Evolutionary conservation across 2,797 vertebrate genomes (phyloP), one percentile per base, ranked within the genome.

Genomic region (Acanthurus tractus): DNA sequence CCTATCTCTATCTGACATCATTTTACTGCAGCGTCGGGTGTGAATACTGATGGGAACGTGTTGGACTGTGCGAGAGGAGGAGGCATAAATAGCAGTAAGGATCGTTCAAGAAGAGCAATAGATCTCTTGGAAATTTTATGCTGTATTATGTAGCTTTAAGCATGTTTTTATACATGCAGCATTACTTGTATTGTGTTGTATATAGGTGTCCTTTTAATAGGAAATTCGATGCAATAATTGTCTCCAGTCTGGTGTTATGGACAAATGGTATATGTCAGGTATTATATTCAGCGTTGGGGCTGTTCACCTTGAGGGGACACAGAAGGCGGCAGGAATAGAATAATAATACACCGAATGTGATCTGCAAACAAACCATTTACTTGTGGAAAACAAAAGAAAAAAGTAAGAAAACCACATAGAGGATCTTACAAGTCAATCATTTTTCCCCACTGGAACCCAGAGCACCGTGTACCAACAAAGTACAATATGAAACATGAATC

Each of bases 1-100:
- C 79, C 85, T 67, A 86, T 89, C 82, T 82, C 65, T 73, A 80
- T 78, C 80, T 63, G 84, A 84, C 84, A 89, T 87, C 78, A 87
- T 83, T 87, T 87, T 54, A 82, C 66, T 63, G 76, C 49, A 6
- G 70, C 1, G 0, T 54, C 64, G 78, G 72, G 71, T 81, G 63
- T 78, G 88, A 90, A 92, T 92, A 84, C 88, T 86, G 85, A 89
- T 86, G 5, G 22, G 54, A 36, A 59, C 17, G 55, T 63, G 53
- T 81, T 59, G 63, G 65, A 81, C 44, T 78, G 53, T 64, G 63
- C 54, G 58, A 61, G 44, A 68, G 68, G 44, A 68, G 68, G 74
- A 81, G 63, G 66, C 76, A 64, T 52, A 59, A 73, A 84, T 56
- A 87, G 74, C 66, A 69, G 20, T 48, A 48, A 17, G 50, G 54